These are phyloP conservation scores for Onychomys leucogaster DNA, from an alignment of 2,797 vertebrate genomes.

Conservation along the genomic window DNA sequence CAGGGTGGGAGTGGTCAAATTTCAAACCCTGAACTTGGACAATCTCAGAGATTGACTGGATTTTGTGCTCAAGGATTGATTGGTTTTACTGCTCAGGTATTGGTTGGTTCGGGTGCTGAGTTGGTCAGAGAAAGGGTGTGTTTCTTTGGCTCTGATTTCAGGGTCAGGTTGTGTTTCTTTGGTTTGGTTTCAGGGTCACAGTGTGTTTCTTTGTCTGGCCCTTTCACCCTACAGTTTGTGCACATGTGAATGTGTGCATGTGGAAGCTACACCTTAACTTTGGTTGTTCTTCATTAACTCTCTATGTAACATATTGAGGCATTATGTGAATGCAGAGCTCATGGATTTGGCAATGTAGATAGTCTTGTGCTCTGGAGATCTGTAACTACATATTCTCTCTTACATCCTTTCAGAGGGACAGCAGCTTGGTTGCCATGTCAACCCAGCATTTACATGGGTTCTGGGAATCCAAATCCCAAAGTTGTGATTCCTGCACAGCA, in stretches of 20 bases:
- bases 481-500: not conserved
- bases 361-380: not conserved
- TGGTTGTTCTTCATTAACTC: not conserved
- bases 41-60: too few relatives aligned
- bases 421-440: not conserved
- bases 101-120: too few relatives aligned
- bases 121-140: too few relatives aligned
- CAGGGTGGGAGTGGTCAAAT: too few relatives aligned
- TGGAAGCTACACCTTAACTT: not conserved
- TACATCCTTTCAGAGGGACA: not conserved
- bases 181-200: too few relatives aligned
- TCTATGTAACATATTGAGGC: not conserved
- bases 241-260: not conserved
- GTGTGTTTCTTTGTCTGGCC: too few relatives aligned
- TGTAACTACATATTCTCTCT: not conserved
- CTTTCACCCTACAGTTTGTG: not conserved
- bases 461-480: too few relatives aligned
- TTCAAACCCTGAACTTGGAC: too few relatives aligned
- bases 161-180: too few relatives aligned
- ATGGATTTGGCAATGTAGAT: not conserved
- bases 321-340: not conserved
- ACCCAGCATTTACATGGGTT: not conserved
- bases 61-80: too few relatives aligned
- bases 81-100: too few relatives aligned
- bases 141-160: too few relatives aligned